A percentile compares a stretch with the other conserved stretches of the same genome.
Evolutionary conservation across 1,140 invertebrate species (phyloP).

Genomic region (Periplaneta americana): DNA sequence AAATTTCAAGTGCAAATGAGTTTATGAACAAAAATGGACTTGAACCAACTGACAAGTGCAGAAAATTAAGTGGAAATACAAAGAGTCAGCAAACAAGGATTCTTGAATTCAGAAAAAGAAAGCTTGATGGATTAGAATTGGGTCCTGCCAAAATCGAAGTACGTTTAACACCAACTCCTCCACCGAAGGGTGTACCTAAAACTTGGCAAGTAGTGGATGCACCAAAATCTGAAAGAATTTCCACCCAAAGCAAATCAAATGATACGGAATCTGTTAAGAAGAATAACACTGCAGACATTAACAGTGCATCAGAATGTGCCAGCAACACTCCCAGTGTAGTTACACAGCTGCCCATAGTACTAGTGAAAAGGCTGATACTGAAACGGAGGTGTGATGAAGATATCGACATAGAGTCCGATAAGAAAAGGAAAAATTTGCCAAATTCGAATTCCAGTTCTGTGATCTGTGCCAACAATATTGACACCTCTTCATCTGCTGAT

Average conservation of each 20-base stretch:
- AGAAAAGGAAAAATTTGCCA: neutral
- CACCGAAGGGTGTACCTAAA: neutral
- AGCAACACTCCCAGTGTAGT: neutral
- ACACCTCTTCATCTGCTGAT: neutral
- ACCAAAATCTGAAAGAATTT: neutral
- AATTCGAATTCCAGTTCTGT: neutral
- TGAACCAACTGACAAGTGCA: neutral
- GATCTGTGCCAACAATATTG: no score
- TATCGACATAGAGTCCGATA: neutral
- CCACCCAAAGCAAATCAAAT: neutral
- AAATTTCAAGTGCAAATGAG: neutral
- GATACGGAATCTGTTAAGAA: neutral
- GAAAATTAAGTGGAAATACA: neutral
- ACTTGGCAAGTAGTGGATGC: conserved; percentile 4
- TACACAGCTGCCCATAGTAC: conserved; percentile 2
- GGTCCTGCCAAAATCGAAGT: conserved; percentile 9
- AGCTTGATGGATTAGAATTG: neutral
- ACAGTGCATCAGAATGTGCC: neutral
- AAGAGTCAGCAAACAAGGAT: no score
- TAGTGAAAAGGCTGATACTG: conserved; percentile 4
- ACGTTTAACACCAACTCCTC: neutral
- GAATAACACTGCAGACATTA: neutral
- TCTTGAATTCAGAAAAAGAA: neutral
- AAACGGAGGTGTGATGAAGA: neutral
- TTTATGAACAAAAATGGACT: no score